phyloP scores from a whole-genome alignment of 2,113 vertebrate species.

The Coturnix japonica region DNA sequence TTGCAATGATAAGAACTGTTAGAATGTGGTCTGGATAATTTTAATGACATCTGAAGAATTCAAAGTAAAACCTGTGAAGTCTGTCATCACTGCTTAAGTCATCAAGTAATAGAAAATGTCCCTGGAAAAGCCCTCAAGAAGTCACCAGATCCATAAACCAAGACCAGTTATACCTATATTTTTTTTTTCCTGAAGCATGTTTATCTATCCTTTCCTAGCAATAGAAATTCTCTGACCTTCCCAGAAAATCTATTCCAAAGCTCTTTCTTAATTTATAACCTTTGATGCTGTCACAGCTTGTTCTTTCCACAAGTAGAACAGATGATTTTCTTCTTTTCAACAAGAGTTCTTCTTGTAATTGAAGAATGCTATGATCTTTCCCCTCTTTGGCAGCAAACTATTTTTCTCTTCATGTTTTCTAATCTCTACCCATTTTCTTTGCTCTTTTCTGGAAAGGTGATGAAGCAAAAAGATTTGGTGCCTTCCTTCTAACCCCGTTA shows the following conservation, averaged over 20 bases:
- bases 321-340: slow-evolving; percentile 47
- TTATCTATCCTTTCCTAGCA: slow-evolving; percentile 48
- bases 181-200: background rate
- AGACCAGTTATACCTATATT: background rate
- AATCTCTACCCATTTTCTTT: slow-evolving; percentile 13
- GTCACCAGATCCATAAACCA: background rate
- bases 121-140: slow-evolving; percentile 4
- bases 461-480: slow-evolving; percentile 23
- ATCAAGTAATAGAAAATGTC: slow-evolving; percentile 26
- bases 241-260: slow-evolving; percentile 46
- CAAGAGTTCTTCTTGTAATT: slow-evolving; percentile 40
- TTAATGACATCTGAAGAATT: slow-evolving; percentile 4
- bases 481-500: background rate
- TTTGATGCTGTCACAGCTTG: slow-evolving; percentile 50
- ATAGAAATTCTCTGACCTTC: slow-evolving; percentile 33
- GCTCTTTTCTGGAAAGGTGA: slow-evolving; percentile 18
- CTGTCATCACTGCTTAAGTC: slow-evolving; percentile 33
- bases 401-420: slow-evolving; percentile 47
- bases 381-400: slow-evolving; percentile 4
- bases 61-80: slow-evolving; percentile 21
- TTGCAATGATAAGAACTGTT: background rate
- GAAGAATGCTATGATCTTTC: slow-evolving; percentile 40
- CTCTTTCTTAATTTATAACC: slow-evolving; percentile 4
- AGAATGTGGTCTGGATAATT: slow-evolving; percentile 12
- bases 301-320: slow-evolving; percentile 48